Conservation (phyloP, 2,797 vertebrate species). For the Monodelphis domestica region DNA sequence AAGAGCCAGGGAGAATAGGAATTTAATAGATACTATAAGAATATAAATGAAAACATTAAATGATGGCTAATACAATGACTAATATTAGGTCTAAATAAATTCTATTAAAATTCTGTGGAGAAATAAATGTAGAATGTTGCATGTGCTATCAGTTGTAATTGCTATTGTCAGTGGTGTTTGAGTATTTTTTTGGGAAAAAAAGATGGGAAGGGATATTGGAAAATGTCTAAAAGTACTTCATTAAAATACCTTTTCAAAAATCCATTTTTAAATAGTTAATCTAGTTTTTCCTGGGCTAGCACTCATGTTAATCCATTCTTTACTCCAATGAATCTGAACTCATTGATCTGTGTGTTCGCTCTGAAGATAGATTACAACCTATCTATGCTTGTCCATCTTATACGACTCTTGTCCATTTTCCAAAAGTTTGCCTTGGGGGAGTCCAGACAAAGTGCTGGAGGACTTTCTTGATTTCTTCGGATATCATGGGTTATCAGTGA, state of each 20-base stretch:
- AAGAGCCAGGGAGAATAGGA: neutral
- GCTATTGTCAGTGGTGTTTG: neutral
- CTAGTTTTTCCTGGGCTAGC: neutral
- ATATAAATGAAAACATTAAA: neutral
- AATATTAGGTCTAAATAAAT: neutral
- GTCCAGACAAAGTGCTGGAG: neutral
- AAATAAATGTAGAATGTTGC: neutral
- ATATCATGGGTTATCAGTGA: neutral
- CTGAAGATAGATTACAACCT: neutral
- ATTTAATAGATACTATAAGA: neutral
- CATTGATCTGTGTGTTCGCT: neutral
- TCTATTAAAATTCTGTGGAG: neutral
- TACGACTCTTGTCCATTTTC: neutral
- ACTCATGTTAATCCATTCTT: neutral
- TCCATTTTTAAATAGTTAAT: neutral
- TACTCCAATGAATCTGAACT: neutral
- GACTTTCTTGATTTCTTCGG: neutral
- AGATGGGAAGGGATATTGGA: neutral
- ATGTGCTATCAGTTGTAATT: neutral
- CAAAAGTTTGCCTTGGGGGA: neutral
- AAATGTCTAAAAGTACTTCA: neutral
- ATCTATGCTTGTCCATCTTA: neutral
- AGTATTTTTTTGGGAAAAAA: neutral
- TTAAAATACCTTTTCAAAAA: neutral
- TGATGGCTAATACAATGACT: neutral